Evolutionary conservation across 2,888 invertebrate species (phyloP), one percentile per base, ranked within the genome.

Genomic region (Heliconius ethilla): DNA sequence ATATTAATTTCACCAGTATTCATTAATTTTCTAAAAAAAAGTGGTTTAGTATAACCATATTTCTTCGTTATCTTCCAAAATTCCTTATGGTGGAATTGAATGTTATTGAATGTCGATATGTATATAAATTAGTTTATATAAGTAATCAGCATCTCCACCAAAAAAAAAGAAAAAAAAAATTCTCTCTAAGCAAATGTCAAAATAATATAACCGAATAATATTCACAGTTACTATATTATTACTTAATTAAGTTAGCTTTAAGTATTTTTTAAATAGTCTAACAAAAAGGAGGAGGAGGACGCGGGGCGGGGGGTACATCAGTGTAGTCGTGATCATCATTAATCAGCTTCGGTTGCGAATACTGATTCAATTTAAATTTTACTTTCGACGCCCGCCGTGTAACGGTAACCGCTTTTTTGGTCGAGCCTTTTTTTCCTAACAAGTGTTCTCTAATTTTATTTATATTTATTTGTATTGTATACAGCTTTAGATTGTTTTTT

Each of bases 341-440:
- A 75, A 76, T 79, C 78, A 78, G 51, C 74, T 78, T 75, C 55
- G 70, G 75, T 22, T 22, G 62, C 37, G 40, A 65, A 45, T 63
- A 40, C 63, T 63, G 63, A 74, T 79, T 66, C 79, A 81, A 80
- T 80, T 81, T 77, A 73, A 79, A 80, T 81, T 80, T 76, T 78
- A 75, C 70, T 80, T 79, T 76, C 73, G 78, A 78, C 77, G 66
- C 79, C 80, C 80, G 81, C 65, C 5, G 63, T 63, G 27, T 74
- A 74, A 74, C 74, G 74, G 62, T 74, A 65, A n/a, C 27, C 18
- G 15, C 25, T 27, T 63, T 62, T 74, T 63, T 65, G 40, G 37
- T 40, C 7, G 29, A 33, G 22, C 22, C 11, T 33, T 51, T 72
- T 51, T 55, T 29, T 27, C 13, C 51, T 51, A 51, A 59, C n/a